These are phyloP conservation scores for Caenorhabditis sp. DNA, from an alignment of 2,888 invertebrate genomes.

Conservation along the genomic window DNA sequence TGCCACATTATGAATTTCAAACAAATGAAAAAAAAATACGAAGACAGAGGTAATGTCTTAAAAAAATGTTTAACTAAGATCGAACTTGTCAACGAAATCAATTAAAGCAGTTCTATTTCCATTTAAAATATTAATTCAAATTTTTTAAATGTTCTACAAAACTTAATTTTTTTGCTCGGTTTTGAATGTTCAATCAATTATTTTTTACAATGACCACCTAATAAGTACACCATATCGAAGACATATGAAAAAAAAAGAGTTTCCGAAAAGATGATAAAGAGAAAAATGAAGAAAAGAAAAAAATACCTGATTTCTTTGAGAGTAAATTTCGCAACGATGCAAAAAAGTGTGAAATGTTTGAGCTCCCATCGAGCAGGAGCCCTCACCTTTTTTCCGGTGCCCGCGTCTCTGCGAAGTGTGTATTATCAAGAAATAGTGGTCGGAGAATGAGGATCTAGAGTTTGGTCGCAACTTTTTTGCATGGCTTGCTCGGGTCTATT, in stretches of 20 bases:
- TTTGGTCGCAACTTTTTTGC: conserved; percentile 60
- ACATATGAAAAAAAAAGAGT: not conserved
- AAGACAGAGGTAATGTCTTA: too few species aligned
- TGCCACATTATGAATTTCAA: too few species aligned
- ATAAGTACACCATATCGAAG: not conserved
- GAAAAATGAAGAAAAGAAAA: conserved; percentile 8
- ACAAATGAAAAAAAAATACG: too few species aligned
- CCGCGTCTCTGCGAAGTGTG: conserved; percentile 58
- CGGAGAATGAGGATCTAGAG: conserved; percentile 57
- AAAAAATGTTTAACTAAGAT: too few species aligned
- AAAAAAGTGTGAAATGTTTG: conserved; percentile 64
- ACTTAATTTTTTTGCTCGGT: too few species aligned
- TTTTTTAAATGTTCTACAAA: too few species aligned
- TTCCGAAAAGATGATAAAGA: conserved; percentile 10
- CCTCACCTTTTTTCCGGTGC: conserved; percentile 64
- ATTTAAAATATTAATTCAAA: too few species aligned
- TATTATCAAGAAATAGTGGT: conserved; percentile 64
- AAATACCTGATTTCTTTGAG: conserved; percentile 50
- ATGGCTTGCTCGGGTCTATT: conserved; percentile 24
- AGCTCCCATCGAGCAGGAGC: conserved; percentile 58
- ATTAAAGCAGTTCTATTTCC: too few species aligned
- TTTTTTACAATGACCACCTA: conserved; percentile 1
- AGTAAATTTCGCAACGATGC: conserved; percentile 62
- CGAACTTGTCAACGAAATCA: too few species aligned
- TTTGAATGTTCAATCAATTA: conserved; percentile 2